Percentiles rank a stretch among this genome's conserved stretches.
phyloP scores from a whole-genome alignment of 2,888 invertebrate genomes.

The Odontocolon sp. region DNA sequence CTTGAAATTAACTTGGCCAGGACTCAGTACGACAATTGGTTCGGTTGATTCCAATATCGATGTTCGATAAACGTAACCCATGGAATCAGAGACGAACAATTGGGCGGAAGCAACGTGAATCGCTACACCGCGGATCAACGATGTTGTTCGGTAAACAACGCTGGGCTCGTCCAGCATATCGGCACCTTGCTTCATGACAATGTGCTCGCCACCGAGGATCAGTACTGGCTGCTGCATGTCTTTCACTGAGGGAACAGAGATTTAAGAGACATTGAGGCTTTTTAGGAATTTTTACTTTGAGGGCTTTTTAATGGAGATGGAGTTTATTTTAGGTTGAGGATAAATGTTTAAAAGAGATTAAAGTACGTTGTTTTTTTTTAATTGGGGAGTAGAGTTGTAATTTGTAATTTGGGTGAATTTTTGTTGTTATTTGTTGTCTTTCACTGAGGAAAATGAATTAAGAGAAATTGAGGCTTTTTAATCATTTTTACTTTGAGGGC shows the following conservation, averaged over 20 bases:
- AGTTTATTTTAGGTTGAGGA: too few species aligned
- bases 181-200: slow-evolving; percentile 86
- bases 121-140: slow-evolving; percentile 86
- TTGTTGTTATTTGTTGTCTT: not conserved
- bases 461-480: too few species aligned
- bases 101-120: slow-evolving; percentile 88
- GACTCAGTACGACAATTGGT: slow-evolving; percentile 82
- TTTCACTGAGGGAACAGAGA: slow-evolving; percentile 82
- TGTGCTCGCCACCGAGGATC: slow-evolving; percentile 87
- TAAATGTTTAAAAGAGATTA: too few species aligned
- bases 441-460: not conserved
- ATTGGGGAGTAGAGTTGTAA: too few species aligned
- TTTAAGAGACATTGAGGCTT: too few species aligned
- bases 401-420: not conserved
- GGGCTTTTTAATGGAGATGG: too few species aligned
- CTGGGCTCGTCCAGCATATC: slow-evolving; percentile 87
- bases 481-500: not conserved
- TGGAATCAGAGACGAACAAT: slow-evolving; percentile 89
- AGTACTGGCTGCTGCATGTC: slow-evolving; percentile 87
- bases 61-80: slow-evolving; percentile 84
- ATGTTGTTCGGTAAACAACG: slow-evolving; percentile 84
- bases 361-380: too few species aligned
- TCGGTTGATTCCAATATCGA: slow-evolving; percentile 74
- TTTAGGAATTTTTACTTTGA: not conserved
- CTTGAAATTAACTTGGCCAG: slow-evolving; percentile 84